A percentile compares a stretch with the other conserved stretches of the same genome.
Conservation (phyloP, 2,797 vertebrate genomes). For the Melanotaenia maccullochi region DNA sequence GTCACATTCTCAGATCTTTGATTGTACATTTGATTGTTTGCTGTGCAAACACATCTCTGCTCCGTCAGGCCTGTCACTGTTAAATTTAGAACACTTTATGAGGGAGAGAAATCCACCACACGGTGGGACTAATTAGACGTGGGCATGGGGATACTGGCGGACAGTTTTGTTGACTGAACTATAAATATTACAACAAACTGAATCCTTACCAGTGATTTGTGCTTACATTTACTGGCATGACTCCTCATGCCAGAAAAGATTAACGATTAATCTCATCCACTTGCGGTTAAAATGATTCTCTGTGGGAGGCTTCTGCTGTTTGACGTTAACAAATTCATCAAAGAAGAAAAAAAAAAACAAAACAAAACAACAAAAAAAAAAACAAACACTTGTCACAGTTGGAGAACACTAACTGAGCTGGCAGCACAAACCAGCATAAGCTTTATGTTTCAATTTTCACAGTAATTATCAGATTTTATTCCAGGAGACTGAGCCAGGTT, state of each 20-base stretch:
- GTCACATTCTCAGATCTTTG: conserved; percentile 17
- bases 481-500: conserved; percentile 33
- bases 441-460: conserved; percentile 34
- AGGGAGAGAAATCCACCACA: conserved; percentile 17
- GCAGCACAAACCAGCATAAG: conserved; percentile 17
- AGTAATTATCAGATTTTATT: conserved; percentile 34
- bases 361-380: not conserved
- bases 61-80: conserved; percentile 21
- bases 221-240: conserved; percentile 7
- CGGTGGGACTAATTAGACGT: conserved; percentile 37
- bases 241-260: conserved; percentile 4
- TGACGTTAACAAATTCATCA: conserved; percentile 13
- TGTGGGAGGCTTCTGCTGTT: conserved; percentile 18
- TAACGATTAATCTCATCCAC: conserved; percentile 12
- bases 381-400: not conserved
- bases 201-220: conserved; percentile 3
- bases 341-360: not conserved
- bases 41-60: conserved; percentile 9
- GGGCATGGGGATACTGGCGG: conserved; percentile 10
- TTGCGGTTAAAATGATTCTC: conserved; percentile 12
- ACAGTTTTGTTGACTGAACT: conserved; percentile 28
- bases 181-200: conserved; percentile 11
- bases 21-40: conserved; percentile 18
- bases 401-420: conserved; percentile 17
- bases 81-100: conserved; percentile 28